Percentiles rank a stretch among this genome's conserved stretches.
Conservation (phyloP, 2,888 invertebrate species). For the Acrobasis suavella region DNA sequence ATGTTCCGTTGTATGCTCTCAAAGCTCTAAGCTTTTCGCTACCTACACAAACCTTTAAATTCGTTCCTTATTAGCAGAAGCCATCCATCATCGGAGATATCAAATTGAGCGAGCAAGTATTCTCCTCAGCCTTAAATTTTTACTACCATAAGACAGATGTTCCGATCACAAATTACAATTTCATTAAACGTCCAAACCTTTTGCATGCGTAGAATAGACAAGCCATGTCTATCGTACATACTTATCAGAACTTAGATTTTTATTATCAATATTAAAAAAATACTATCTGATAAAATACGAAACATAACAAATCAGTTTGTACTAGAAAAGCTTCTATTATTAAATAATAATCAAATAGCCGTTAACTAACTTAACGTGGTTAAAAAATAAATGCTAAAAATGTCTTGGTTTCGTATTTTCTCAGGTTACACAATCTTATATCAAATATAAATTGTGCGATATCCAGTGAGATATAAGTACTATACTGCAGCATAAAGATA, state of each 20-base stretch:
- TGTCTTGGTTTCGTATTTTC: background rate
- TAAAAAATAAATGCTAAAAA: background rate
- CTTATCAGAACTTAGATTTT: background rate
- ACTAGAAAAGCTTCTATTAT: background rate
- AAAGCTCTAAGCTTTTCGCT: slow-evolving; percentile 5
- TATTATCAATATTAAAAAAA: background rate
- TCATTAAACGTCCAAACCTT: background rate
- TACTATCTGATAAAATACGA: background rate
- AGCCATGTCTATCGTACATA: background rate
- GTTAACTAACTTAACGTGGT: background rate
- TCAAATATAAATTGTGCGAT: slow-evolving; percentile 1
- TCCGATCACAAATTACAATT: background rate
- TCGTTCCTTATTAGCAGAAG: slow-evolving; percentile 28
- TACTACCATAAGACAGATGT: background rate
- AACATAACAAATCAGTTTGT: background rate
- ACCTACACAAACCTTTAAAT: slow-evolving; percentile 9
- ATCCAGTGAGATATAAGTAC: background rate
- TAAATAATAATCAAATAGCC: background rate
- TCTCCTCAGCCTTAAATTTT: slow-evolving; percentile 1
- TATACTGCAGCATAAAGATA: background rate
- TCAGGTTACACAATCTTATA: background rate
- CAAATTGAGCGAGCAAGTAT: slow-evolving; percentile 48
- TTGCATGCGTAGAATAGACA: background rate
- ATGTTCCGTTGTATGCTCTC: slow-evolving; percentile 1
- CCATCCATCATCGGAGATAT: slow-evolving; percentile 26